Evolutionary conservation across 1,140 invertebrate genomes (phyloP).

Genomic region (Helicoverpa armigera): DNA sequence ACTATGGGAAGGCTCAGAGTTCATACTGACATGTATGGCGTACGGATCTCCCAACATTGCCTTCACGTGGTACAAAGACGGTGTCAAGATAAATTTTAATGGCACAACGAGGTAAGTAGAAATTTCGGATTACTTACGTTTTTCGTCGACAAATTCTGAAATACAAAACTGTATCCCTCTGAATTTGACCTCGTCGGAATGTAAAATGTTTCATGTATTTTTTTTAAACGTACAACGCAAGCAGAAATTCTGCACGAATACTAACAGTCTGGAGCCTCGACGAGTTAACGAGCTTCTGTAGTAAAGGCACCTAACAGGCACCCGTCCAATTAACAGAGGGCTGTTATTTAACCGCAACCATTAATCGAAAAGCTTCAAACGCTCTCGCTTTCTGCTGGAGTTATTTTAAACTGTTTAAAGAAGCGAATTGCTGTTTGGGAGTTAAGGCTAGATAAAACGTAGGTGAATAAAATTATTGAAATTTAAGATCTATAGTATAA

Average conservation of each 20-base stretch:
- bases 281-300: slow-evolving; percentile 2
- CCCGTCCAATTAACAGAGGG: slow-evolving; percentile 35
- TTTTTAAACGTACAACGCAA: background rate
- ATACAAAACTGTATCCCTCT: background rate
- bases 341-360: slow-evolving; percentile 39
- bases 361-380: slow-evolving; percentile 15
- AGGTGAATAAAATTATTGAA: background rate
- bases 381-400: background rate
- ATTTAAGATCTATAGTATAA: too few relatives aligned
- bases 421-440: too few relatives aligned
- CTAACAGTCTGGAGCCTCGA: background rate
- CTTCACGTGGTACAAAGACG: slow-evolving; percentile 94
- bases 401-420: background rate
- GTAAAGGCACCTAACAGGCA: background rate
- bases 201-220: too few relatives aligned
- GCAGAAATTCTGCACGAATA: background rate
- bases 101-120: slow-evolving; percentile 89
- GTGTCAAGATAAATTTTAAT: slow-evolving; percentile 90
- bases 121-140: background rate
- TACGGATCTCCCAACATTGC: slow-evolving; percentile 91
- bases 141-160: background rate
- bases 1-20: slow-evolving; percentile 91
- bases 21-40: slow-evolving; percentile 91
- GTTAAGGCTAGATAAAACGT: background rate
- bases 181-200: background rate